A percentile compares a stretch with the other conserved stretches of the same genome.
Evolutionary conservation across 2,888 invertebrate species (phyloP).

Genomic region (Hirtodrosophila cameraria): DNA sequence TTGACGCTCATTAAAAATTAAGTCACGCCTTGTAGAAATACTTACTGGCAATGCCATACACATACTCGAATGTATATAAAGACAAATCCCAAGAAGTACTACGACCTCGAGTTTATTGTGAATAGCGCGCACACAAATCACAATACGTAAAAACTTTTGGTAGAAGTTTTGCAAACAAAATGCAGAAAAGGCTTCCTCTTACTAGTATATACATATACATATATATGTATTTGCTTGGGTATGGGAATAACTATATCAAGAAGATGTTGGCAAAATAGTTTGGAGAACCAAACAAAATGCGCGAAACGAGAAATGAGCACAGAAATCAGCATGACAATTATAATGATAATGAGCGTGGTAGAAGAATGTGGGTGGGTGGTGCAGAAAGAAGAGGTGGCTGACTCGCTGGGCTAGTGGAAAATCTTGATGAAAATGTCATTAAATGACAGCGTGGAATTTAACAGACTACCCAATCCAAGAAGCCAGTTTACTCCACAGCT

Average conservation of each 20-base stretch:
- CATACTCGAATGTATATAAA: constrained; percentile 22
- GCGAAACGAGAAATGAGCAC: constrained; percentile 24
- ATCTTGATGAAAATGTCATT: constrained; percentile 73
- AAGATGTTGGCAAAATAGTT: constrained; percentile 61
- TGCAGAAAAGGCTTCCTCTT: constrained; percentile 7
- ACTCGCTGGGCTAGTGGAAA: neutral
- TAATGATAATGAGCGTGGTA: constrained; percentile 69
- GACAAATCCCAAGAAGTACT: constrained; percentile 2
- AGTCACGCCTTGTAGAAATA: constrained; percentile 46
- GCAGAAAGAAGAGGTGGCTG: neutral
- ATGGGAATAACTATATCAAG: constrained; percentile 8
- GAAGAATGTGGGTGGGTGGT: constrained; percentile 15
- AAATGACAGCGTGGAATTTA: constrained; percentile 63
- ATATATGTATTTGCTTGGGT: too few relatives aligned
- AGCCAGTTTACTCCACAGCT: constrained; percentile 9
- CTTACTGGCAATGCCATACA: constrained; percentile 18
- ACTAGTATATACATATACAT: too few relatives aligned
- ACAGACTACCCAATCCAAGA: constrained; percentile 4
- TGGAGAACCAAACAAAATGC: constrained; percentile 26
- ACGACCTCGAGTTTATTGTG: constrained; percentile 6
- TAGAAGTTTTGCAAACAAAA: constrained; percentile 55
- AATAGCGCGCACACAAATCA: constrained; percentile 53
- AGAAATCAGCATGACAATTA: constrained; percentile 76
- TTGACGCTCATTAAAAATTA: constrained; percentile 54
- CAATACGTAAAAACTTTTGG: constrained; percentile 63